Percentiles rank a stretch among this genome's conserved stretches.
Evolutionary conservation across 2,888 invertebrate species (phyloP).

Genomic region (Thymelicus sylvestris): DNA sequence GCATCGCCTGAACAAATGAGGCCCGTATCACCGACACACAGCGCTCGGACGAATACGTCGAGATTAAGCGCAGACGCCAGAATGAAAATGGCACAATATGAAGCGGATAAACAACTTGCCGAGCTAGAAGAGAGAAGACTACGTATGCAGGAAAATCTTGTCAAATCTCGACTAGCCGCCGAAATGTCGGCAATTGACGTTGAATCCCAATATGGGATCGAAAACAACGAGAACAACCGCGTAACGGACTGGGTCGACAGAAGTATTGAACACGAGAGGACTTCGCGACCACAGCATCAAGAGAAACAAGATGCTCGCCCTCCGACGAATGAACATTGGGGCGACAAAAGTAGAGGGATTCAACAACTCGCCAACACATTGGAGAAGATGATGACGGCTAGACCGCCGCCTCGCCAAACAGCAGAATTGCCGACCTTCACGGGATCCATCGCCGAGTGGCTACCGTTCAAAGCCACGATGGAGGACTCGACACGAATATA

Average conservation of each 20-base stretch:
- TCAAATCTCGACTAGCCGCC: background rate
- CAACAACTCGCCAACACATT: background rate
- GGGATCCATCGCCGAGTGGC: background rate
- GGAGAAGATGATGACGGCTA: background rate
- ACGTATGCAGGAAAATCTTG: too few relatives aligned
- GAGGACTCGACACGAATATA: background rate
- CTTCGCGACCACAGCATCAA: background rate
- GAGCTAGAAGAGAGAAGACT: background rate
- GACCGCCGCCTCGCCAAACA: background rate
- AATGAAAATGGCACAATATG: background rate
- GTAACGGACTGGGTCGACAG: constrained; percentile 4
- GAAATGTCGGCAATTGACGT: constrained; percentile 7
- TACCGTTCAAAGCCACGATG: background rate
- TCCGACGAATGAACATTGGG: constrained; percentile 2
- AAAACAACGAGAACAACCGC: too few relatives aligned
- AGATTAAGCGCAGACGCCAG: background rate
- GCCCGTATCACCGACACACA: background rate
- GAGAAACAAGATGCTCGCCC: background rate
- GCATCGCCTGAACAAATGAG: too few relatives aligned
- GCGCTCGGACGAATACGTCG: background rate
- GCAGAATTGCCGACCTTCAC: background rate
- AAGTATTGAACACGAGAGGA: background rate
- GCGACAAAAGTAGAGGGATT: background rate
- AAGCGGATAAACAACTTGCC: background rate
- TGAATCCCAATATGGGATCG: too few relatives aligned